Evolutionary conservation across 2,888 invertebrate species (phyloP).

Genomic region (Morpho deidamia): DNA sequence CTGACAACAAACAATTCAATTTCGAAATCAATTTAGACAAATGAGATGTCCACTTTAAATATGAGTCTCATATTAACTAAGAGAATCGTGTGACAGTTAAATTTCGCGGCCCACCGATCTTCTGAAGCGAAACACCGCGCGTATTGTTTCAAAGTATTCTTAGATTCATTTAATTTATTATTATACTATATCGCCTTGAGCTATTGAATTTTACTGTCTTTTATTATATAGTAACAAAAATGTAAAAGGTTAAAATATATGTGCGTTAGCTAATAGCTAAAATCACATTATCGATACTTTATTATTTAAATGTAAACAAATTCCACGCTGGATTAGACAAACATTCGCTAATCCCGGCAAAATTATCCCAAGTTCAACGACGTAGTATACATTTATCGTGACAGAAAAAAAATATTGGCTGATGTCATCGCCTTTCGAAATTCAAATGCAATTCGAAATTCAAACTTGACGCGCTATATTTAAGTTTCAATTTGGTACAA

Average conservation of each 20-base stretch:
- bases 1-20: no score
- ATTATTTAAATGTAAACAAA: conserved; percentile 24
- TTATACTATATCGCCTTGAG: no score
- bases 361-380: conserved; percentile 3
- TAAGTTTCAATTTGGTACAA: conserved; percentile 20
- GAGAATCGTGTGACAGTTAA: conserved; percentile 35
- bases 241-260: not conserved
- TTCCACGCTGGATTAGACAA: conserved; percentile 27
- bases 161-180: not conserved
- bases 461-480: conserved; percentile 5
- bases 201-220: no score
- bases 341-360: conserved; percentile 20
- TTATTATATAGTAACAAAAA: no score
- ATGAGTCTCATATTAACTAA: conserved; percentile 10
- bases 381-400: not conserved
- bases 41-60: not conserved
- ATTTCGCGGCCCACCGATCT: conserved; percentile 43
- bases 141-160: not conserved
- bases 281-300: conserved; percentile 11
- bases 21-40: no score
- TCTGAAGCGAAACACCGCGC: conserved; percentile 25
- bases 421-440: conserved; percentile 2
- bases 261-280: conserved; percentile 7
- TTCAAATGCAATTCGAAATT: conserved; percentile 3
- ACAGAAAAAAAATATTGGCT: not conserved